Percentiles rank a stretch among this genome's conserved stretches.
These are phyloP conservation scores for Chrysotoxum bicinctum DNA, from an alignment of 2,888 invertebrate species.

Conservation along the genomic window DNA sequence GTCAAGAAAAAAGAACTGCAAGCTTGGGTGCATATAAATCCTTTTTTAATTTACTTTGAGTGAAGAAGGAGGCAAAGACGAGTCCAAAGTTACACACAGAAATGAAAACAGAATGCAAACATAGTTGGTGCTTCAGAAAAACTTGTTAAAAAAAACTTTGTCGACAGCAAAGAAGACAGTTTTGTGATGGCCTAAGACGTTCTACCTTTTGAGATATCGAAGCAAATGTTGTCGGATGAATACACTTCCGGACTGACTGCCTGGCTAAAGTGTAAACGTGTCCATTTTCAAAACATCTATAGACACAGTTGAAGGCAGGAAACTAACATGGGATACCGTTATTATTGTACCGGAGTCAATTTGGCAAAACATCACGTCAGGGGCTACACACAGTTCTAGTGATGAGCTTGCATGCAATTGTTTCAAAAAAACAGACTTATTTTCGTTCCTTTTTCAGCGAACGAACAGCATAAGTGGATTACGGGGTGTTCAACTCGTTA, in stretches of 20 bases:
- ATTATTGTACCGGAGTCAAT: conserved; percentile 35
- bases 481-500: conserved; percentile 61
- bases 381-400: conserved; percentile 11
- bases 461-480: conserved; percentile 52
- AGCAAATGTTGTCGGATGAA: conserved; percentile 53
- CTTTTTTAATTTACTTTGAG: conserved; percentile 66
- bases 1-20: conserved; percentile 13
- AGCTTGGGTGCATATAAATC: conserved; percentile 53
- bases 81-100: conserved; percentile 34
- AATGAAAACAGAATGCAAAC: conserved; percentile 26
- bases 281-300: conserved; percentile 24
- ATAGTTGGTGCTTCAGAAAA: neutral
- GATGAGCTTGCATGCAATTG: conserved; percentile 55
- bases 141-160: neutral
- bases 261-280: conserved; percentile 45
- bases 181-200: conserved; percentile 47
- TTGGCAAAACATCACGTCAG: conserved; percentile 60
- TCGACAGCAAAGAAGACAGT: conserved; percentile 25
- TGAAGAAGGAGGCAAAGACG: neutral
- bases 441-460: conserved; percentile 1
- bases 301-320: neutral
- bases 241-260: conserved; percentile 52
- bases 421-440: conserved; percentile 24
- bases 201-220: conserved; percentile 56
- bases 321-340: conserved; percentile 14